Percentiles rank a stretch among this genome's conserved stretches.
phyloP scores from a whole-genome alignment of 2,888 invertebrate species.

The Malthinus seriepunctatus region DNA sequence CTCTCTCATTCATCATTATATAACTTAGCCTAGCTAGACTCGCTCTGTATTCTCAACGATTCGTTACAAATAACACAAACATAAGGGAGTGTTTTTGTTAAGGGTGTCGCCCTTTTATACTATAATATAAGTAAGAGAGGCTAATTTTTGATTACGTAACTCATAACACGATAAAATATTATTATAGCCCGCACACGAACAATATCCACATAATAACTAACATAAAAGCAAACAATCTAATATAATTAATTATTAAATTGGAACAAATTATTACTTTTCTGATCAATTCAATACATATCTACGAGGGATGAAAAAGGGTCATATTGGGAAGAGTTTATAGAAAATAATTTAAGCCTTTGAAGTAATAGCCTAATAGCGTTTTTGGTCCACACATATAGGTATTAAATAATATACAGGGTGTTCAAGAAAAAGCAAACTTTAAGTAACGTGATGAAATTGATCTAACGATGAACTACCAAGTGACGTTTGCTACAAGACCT shows the following conservation, averaged over 20 bases:
- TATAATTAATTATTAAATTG: not conserved
- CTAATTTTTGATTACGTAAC: conserved; percentile 53
- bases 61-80: conserved; percentile 54
- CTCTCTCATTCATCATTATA: conserved; percentile 44
- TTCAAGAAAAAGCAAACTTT: too few species aligned
- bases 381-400: too few species aligned
- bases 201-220: conserved; percentile 18
- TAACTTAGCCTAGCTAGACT: not conserved
- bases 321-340: too few species aligned
- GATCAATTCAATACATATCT: too few species aligned
- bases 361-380: too few species aligned
- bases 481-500: too few species aligned
- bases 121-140: conserved; percentile 31
- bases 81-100: conserved; percentile 35
- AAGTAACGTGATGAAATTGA: too few species aligned
- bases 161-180: conserved; percentile 47
- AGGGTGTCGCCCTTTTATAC: conserved; percentile 45
- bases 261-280: too few species aligned
- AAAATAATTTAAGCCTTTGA: too few species aligned
- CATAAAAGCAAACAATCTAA: conserved; percentile 15
- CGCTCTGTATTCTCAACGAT: conserved; percentile 51
- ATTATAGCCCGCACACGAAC: conserved; percentile 44
- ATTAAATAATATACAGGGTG: too few species aligned
- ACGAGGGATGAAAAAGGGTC: too few species aligned
- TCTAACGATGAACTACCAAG: too few species aligned